A percentile compares a stretch with the other conserved stretches of the same genome.
Conservation (phyloP, 2,113 vertebrate genomes). For the Tauraco erythrolophus region DNA sequence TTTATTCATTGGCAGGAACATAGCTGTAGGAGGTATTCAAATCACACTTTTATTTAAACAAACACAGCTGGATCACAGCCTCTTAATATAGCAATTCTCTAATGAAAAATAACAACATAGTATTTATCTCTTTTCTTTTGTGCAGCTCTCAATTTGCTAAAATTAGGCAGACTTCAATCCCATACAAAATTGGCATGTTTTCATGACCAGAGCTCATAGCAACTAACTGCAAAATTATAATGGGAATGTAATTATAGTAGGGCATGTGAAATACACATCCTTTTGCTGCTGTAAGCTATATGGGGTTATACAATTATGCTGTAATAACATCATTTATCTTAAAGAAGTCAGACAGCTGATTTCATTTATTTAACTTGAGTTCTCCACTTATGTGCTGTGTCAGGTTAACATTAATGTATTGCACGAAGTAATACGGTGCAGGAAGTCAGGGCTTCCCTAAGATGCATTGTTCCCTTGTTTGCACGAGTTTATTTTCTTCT, state of each 20-base stretch:
- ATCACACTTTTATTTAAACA: constrained; percentile 91
- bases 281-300: constrained; percentile 81
- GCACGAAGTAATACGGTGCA: constrained; percentile 17
- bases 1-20: constrained; percentile 86
- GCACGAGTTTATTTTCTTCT: neutral
- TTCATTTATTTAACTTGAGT: constrained; percentile 78
- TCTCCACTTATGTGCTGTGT: constrained; percentile 67
- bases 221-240: constrained; percentile 88
- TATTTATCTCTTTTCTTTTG: constrained; percentile 87
- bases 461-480: neutral
- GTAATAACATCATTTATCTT: constrained; percentile 82
- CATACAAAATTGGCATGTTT: constrained; percentile 84
- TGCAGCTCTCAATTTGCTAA: constrained; percentile 86
- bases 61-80: constrained; percentile 87
- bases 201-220: constrained; percentile 84
- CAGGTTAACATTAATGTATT: constrained; percentile 66
- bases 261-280: constrained; percentile 82
- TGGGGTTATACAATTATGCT: constrained; percentile 79
- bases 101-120: constrained; percentile 88
- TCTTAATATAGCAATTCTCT: constrained; percentile 88
- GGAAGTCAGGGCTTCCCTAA: constrained; percentile 6
- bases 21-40: constrained; percentile 88
- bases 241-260: constrained; percentile 81
- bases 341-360: constrained; percentile 78
- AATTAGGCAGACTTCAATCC: constrained; percentile 86